These are phyloP conservation scores for Proisotoma minuta DNA, from an alignment of 2,888 invertebrate species.

Conservation along the genomic window DNA sequence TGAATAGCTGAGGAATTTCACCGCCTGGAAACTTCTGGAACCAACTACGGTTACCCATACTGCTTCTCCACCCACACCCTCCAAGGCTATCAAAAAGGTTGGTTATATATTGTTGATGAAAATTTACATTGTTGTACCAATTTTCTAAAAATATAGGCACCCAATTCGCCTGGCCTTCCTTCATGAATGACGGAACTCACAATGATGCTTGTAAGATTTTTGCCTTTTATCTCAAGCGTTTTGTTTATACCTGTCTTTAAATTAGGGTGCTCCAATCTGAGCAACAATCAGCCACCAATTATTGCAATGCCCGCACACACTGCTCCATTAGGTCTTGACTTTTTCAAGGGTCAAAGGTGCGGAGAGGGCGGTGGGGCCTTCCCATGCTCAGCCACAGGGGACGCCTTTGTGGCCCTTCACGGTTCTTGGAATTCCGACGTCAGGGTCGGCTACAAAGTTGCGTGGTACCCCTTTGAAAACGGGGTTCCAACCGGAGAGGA, in stretches of 20 bases:
- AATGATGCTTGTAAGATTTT: slow-evolving; percentile 38
- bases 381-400: slow-evolving; percentile 36
- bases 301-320: slow-evolving; percentile 38
- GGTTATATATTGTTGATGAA: no score
- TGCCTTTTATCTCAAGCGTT: no score
- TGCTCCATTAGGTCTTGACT: slow-evolving; percentile 40
- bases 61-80: slow-evolving; percentile 36
- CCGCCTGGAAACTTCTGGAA: slow-evolving; percentile 19
- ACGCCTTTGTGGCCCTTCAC: slow-evolving; percentile 38
- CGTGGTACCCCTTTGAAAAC: slow-evolving; percentile 20
- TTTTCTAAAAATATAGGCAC: no score
- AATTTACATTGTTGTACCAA: no score
- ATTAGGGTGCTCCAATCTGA: slow-evolving; percentile 34
- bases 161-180: slow-evolving; percentile 39
- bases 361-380: slow-evolving; percentile 27
- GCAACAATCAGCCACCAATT: slow-evolving; percentile 38
- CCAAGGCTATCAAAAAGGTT: slow-evolving; percentile 12
- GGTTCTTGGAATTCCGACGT: slow-evolving; percentile 34
- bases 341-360: slow-evolving; percentile 31
- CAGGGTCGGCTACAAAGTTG: slow-evolving; percentile 35
- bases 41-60: slow-evolving; percentile 41
- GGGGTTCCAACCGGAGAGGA: slow-evolving; percentile 32
- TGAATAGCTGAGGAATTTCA: slow-evolving; percentile 41
- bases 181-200: slow-evolving; percentile 39
- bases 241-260: no score